A percentile compares a stretch with the other conserved stretches of the same genome.
Evolutionary conservation across 2,888 invertebrate genomes (phyloP).

Genomic region (Agonopterix heracliana): DNA sequence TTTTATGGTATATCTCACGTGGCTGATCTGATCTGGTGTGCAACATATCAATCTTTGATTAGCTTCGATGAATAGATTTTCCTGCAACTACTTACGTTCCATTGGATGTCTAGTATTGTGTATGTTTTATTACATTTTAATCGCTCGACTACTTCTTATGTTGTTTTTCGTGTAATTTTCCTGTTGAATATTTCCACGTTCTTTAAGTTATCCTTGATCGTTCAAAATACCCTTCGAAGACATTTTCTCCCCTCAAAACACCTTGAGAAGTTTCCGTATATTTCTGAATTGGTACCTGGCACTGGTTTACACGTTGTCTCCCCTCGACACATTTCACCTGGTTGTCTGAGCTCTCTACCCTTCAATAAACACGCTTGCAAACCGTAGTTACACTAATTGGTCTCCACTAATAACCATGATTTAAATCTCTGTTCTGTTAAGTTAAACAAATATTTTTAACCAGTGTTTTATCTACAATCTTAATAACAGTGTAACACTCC

Average conservation of each 20-base stretch:
- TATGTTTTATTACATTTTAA: too few species aligned
- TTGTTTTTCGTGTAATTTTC: neutral
- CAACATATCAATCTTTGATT: conserved; percentile 12
- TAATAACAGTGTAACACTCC: conserved; percentile 13
- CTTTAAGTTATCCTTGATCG: neutral
- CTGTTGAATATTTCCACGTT: neutral
- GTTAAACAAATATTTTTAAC: neutral
- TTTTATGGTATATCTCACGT: conserved; percentile 4
- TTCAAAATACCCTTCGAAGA: neutral
- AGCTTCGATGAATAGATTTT: conserved; percentile 11
- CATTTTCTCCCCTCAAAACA: conserved; percentile 13
- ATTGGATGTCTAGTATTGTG: too few species aligned
- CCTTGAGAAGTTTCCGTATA: conserved; percentile 25
- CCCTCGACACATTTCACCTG: conserved; percentile 35
- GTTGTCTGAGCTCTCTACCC: conserved; percentile 27
- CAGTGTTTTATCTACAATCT: conserved; percentile 2
- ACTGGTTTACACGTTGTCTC: conserved; percentile 42
- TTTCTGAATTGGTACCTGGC: conserved; percentile 42
- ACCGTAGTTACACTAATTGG: conserved; percentile 4
- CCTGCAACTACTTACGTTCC: conserved; percentile 4
- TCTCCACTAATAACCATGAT: conserved; percentile 28
- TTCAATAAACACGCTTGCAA: conserved; percentile 27
- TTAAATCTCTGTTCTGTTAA: conserved; percentile 13
- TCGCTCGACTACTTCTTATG: too few species aligned
- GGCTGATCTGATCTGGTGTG: conserved; percentile 6